These are phyloP conservation scores for Myiagra hebetior DNA, from an alignment of 2,113 vertebrate genomes.

Conservation along the genomic window DNA sequence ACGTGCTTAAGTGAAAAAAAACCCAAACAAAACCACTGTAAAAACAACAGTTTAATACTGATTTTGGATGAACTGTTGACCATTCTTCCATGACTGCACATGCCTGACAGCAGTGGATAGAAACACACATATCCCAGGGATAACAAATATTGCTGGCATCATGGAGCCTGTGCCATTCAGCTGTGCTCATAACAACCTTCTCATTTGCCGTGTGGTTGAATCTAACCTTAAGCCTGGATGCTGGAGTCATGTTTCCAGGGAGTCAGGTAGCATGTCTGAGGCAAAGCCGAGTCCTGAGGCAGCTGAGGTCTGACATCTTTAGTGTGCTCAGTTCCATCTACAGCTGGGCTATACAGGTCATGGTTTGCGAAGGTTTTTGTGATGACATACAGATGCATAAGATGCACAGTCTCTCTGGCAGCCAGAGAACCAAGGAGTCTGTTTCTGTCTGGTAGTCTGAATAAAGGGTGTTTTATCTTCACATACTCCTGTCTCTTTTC, in stretches of 20 bases:
- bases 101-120: background rate
- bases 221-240: background rate
- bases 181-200: background rate
- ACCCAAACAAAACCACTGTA: background rate
- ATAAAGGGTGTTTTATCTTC: conserved; percentile 45
- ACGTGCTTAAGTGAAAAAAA: background rate
- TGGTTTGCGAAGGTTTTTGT: background rate
- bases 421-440: background rate
- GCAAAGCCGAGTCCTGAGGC: background rate
- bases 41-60: background rate
- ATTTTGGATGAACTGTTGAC: background rate
- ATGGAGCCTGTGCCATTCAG: background rate
- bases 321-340: background rate
- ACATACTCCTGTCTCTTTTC: conserved; percentile 4
- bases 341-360: background rate
- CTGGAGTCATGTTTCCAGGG: background rate
- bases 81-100: background rate
- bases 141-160: background rate
- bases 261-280: background rate
- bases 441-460: background rate
- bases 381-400: background rate
- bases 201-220: background rate
- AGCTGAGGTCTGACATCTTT: background rate
- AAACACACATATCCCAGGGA: background rate
- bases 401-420: background rate